Evolutionary conservation across 2,113 vertebrate species (phyloP).

Genomic region (Pollimyrus isidori): DNA sequence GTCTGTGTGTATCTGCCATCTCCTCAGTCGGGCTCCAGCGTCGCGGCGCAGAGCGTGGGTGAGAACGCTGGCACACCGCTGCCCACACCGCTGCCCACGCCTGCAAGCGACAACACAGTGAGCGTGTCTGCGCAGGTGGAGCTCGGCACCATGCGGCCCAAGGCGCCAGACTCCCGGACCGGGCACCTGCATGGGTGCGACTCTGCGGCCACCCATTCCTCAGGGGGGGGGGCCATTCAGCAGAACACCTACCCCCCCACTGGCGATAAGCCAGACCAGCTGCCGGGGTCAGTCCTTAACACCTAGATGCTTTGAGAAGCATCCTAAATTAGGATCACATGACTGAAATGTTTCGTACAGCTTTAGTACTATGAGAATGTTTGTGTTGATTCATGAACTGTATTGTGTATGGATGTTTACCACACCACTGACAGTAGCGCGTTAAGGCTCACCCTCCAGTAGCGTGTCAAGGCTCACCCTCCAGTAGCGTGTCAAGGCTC

Average conservation of each 20-base stretch:
- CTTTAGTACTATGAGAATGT: not conserved
- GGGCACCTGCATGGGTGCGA: slow-evolving; percentile 33
- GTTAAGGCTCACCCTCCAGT: not conserved
- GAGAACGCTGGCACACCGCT: slow-evolving; percentile 39
- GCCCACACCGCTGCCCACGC: slow-evolving; percentile 30
- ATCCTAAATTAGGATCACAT: not conserved
- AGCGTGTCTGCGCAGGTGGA: slow-evolving; percentile 34
- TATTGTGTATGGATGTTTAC: not conserved
- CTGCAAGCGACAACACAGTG: slow-evolving; percentile 20
- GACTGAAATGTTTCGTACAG: not conserved
- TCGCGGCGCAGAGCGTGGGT: slow-evolving; percentile 38
- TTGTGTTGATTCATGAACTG: not conserved
- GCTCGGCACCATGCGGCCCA: not conserved
- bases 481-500: no score
- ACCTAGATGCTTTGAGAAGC: slow-evolving; percentile 15
- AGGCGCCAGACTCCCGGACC: slow-evolving; percentile 34
- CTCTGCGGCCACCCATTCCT: not conserved
- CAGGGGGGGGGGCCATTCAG: not conserved
- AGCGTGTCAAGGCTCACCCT: not conserved
- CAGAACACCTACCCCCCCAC: not conserved
- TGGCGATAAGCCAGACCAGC: slow-evolving; percentile 27
- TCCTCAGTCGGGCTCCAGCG: slow-evolving; percentile 37
- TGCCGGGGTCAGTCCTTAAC: slow-evolving; percentile 55
- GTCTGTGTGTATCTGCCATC: not conserved
- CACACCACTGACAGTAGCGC: not conserved